Conservation (phyloP, 2,113 vertebrate species). For the Motacilla alba region DNA sequence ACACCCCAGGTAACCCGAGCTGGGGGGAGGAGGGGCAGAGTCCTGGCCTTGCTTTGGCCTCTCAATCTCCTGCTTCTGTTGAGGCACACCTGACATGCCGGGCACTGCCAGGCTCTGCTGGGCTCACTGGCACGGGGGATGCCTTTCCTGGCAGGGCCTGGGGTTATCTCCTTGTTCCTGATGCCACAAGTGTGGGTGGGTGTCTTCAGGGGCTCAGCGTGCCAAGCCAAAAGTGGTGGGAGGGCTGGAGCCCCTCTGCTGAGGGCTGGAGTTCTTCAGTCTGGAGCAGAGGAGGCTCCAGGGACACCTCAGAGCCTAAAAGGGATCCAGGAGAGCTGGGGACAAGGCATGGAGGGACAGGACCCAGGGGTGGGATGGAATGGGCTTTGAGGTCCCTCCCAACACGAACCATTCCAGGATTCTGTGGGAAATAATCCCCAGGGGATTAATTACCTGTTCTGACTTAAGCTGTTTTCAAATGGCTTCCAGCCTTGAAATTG, state of each 20-base stretch:
- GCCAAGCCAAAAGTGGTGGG: neutral
- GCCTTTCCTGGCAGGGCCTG: neutral
- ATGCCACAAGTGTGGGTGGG: rapidly evolving
- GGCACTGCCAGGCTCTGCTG: neutral
- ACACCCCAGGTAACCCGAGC: conserved; percentile 81
- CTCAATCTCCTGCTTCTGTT: neutral
- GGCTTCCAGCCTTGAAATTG: neutral
- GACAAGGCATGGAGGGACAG: neutral
- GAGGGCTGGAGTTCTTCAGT: neutral
- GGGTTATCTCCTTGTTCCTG: rapidly evolving
- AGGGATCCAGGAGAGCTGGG: neutral
- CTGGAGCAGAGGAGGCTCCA: neutral
- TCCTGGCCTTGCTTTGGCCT: neutral
- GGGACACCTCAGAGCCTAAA: neutral
- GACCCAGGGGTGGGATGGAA: no score
- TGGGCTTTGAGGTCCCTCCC: neutral
- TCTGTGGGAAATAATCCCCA: neutral
- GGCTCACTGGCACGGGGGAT: neutral
- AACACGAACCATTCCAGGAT: neutral
- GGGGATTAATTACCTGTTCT: neutral
- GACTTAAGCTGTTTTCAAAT: neutral
- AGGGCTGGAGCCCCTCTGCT: neutral
- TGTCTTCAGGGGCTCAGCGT: neutral
- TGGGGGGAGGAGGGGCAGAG: neutral
- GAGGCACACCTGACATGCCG: neutral